Percentiles rank a stretch among this genome's conserved stretches.
These are phyloP conservation scores for Tympanuchus pallidicinctus DNA, from an alignment of 2,113 vertebrate genomes.

Conservation along the genomic window DNA sequence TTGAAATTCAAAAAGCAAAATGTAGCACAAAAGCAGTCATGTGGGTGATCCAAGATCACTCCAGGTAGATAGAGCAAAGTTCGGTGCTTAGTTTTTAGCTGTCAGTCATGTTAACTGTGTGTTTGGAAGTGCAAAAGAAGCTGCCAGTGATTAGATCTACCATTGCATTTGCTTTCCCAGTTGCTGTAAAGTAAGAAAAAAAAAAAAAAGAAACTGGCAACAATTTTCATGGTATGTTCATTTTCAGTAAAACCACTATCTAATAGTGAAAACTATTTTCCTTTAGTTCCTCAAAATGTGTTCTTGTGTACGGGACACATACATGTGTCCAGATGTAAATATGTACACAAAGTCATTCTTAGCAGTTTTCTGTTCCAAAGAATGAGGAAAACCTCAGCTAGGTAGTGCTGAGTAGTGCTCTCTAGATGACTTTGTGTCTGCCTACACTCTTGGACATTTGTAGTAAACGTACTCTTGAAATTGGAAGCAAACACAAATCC, in stretches of 20 bases:
- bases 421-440: neutral
- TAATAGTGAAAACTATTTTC: neutral
- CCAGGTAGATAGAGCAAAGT: slow-evolving; percentile 47
- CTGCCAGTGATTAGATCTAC: neutral
- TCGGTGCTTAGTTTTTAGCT: slow-evolving; percentile 12
- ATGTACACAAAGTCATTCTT: neutral
- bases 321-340: neutral
- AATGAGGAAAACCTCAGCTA: neutral
- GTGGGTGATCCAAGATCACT: neutral
- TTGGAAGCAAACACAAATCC: neutral
- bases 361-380: neutral
- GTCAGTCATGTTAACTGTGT: neutral
- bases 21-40: slow-evolving; percentile 39
- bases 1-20: slow-evolving; percentile 54
- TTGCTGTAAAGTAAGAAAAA: neutral
- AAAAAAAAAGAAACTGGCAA: neutral
- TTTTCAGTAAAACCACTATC: neutral
- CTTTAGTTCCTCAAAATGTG: neutral
- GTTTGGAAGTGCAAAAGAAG: slow-evolving; percentile 24
- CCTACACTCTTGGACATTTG: neutral
- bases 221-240: neutral
- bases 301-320: neutral
- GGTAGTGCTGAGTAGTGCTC: rapidly evolving
- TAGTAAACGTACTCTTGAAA: neutral
- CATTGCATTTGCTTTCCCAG: neutral